phyloP scores from a whole-genome alignment of 2,888 invertebrate genomes.

The Macropis europaea region DNA sequence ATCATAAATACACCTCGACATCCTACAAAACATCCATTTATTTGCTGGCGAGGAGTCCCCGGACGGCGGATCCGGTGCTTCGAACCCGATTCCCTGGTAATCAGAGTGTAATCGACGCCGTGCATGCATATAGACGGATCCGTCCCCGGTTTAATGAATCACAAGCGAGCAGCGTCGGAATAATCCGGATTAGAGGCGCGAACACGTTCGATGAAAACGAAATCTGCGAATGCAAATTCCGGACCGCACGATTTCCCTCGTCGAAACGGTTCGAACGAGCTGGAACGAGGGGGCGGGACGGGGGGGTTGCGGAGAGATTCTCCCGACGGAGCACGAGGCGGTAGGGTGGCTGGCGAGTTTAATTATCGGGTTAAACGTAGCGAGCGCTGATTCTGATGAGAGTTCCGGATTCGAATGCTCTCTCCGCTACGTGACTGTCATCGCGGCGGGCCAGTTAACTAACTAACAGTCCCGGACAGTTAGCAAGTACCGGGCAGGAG shows the following conservation, averaged over 20 bases:
- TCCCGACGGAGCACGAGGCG: conserved; percentile 21
- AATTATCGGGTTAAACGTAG: conserved; percentile 79
- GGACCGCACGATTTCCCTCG: conserved; percentile 76
- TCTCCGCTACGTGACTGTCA: conserved; percentile 77
- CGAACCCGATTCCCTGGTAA: conserved; percentile 14
- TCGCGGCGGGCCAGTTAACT: conserved; percentile 79
- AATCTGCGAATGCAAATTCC: conserved; percentile 76
- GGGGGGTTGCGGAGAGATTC: conserved; percentile 4
- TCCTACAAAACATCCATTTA: background rate
- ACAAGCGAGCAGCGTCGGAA: conserved; percentile 46
- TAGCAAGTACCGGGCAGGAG: conserved; percentile 74
- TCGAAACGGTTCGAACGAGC: conserved; percentile 57
- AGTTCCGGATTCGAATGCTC: conserved; percentile 79
- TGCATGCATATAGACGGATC: background rate
- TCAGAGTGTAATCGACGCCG: conserved; percentile 38
- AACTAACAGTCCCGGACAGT: conserved; percentile 77
- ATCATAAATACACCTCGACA: too few relatives aligned
- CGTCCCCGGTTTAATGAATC: conserved; percentile 49
- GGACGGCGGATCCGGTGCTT: background rate
- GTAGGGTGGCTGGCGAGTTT: conserved; percentile 69
- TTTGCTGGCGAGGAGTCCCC: background rate
- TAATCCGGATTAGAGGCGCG: conserved; percentile 61
- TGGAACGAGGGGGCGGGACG: conserved; percentile 18
- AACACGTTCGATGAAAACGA: conserved; percentile 61
- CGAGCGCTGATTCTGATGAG: conserved; percentile 79